phyloP scores from a whole-genome alignment of 2,888 invertebrate species.

The Eilema griseolum region DNA sequence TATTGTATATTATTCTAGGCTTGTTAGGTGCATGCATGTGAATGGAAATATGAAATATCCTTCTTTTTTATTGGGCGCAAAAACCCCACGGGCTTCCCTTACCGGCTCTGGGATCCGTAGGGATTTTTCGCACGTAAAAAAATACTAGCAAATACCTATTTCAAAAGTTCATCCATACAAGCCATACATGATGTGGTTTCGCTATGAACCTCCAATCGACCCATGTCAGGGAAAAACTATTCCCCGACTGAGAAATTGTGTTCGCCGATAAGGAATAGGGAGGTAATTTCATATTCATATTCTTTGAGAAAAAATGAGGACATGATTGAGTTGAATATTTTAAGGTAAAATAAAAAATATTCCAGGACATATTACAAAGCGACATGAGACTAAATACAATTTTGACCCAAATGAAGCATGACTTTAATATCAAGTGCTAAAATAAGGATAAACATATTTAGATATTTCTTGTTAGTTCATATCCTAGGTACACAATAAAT shows the following conservation, averaged over 20 bases:
- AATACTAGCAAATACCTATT: too few species aligned
- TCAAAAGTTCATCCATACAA: background rate
- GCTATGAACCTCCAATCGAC: background rate
- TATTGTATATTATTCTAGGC: too few species aligned
- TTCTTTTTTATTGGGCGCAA: background rate
- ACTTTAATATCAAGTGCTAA: background rate
- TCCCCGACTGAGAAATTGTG: background rate
- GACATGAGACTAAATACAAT: background rate
- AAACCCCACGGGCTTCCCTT: too few species aligned
- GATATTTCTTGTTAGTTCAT: too few species aligned
- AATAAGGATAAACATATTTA: background rate
- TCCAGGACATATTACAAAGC: background rate
- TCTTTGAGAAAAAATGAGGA: background rate
- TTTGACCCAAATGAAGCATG: background rate
- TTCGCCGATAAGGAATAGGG: background rate
- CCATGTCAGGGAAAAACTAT: background rate
- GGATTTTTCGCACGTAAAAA: too few species aligned
- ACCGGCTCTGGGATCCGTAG: too few species aligned
- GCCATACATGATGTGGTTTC: background rate
- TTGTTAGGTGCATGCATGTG: too few species aligned
- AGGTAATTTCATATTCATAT: background rate
- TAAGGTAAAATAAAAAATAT: background rate
- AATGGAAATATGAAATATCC: background rate
- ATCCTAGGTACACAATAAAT: too few species aligned
- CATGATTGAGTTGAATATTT: constrained; percentile 1